These are phyloP conservation scores for Heterodera schachtii DNA, from an alignment of 1,140 invertebrate genomes.

Conservation along the genomic window DNA sequence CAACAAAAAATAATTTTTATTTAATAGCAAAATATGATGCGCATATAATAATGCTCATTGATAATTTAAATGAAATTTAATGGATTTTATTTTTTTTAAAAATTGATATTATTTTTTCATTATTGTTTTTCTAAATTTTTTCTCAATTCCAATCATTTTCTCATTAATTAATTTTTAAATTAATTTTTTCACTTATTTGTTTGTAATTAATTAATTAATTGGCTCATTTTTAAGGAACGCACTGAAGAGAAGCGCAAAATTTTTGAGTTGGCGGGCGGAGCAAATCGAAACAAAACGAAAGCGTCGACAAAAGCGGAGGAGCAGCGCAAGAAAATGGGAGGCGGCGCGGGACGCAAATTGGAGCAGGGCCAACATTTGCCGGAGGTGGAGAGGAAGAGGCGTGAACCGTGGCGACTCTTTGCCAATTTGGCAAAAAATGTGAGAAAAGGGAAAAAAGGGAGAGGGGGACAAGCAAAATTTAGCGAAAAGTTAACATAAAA, in stretches of 20 bases:
- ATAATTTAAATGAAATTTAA: too few relatives aligned
- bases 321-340: constrained; percentile 1
- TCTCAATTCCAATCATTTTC: too few relatives aligned
- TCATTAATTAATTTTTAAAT: too few relatives aligned
- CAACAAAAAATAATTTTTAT: not conserved
- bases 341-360: constrained; percentile 19
- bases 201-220: not conserved
- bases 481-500: too few relatives aligned
- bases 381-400: constrained; percentile 50
- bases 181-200: constrained; percentile 12
- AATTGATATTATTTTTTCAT: too few relatives aligned
- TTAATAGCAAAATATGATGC: too few relatives aligned
- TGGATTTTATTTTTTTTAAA: too few relatives aligned
- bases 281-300: constrained; percentile 30
- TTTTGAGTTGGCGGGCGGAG: constrained; percentile 78
- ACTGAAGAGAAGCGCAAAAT: constrained; percentile 89
- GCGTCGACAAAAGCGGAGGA: not conserved
- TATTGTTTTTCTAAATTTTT: too few relatives aligned
- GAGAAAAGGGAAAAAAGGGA: not conserved
- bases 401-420: constrained; percentile 49
- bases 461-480: too few relatives aligned
- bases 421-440: not conserved
- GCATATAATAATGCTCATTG: too few relatives aligned
- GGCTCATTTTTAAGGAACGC: constrained; percentile 72
- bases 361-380: constrained; percentile 45